Evolutionary conservation across 2,888 invertebrate genomes (phyloP).

Genomic region (Eurytoma californica): DNA sequence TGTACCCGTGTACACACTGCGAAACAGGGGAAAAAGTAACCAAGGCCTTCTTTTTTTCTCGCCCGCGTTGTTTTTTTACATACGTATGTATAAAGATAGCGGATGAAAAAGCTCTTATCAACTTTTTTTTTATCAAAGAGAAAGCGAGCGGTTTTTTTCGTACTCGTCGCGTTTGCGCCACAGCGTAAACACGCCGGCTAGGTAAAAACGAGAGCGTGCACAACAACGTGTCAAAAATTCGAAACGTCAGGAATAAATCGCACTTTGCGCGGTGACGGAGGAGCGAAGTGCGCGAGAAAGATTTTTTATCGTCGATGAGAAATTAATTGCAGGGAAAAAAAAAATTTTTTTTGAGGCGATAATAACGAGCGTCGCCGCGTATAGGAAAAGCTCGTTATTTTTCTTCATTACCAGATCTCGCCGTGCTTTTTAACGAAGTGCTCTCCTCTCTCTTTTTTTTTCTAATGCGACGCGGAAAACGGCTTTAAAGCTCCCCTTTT

Average conservation of each 20-base stretch:
- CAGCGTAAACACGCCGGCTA: no score
- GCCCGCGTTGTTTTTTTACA: no score
- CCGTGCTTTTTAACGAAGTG: not conserved
- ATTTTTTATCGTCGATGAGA: not conserved
- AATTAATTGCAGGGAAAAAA: not conserved
- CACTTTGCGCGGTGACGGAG: not conserved
- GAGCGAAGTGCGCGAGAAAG: not conserved
- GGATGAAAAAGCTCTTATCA: no score
- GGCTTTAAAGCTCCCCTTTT: not conserved
- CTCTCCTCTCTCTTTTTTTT: not conserved
- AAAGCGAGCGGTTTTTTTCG: no score
- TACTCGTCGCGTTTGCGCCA: no score
- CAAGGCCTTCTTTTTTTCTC: no score
- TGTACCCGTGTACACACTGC: no score
- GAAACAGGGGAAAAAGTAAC: no score
- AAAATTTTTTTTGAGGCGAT: not conserved
- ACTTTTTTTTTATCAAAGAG: no score
- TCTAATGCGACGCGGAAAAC: not conserved
- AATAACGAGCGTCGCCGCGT: not conserved
- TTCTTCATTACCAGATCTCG: not conserved
- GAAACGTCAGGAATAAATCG: no score
- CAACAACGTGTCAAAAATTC: not conserved
- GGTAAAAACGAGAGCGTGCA: no score
- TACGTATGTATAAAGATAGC: no score
- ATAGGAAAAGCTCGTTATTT: constrained; percentile 1